phyloP scores from a whole-genome alignment of 2,797 vertebrate genomes.

The Macrochelys suwanniensis region DNA sequence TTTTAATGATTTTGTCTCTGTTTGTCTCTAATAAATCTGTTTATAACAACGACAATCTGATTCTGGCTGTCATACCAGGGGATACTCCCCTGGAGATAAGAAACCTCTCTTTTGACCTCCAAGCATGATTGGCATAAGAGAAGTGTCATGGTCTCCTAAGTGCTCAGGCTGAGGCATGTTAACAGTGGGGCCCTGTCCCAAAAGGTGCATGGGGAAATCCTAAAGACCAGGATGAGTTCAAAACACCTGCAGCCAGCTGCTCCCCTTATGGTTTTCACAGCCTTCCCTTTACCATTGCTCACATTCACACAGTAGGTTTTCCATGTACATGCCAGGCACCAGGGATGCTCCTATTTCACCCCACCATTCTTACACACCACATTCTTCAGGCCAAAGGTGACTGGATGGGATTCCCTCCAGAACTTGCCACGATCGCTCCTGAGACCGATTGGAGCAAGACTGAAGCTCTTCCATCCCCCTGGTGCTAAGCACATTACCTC shows the following conservation, averaged over 20 bases:
- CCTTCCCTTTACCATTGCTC: background rate
- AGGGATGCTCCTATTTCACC: background rate
- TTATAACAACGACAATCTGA: background rate
- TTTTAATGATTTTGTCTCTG: background rate
- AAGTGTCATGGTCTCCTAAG: background rate
- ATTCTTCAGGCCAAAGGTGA: background rate
- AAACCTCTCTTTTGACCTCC: background rate
- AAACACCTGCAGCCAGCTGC: background rate
- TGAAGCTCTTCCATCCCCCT: background rate
- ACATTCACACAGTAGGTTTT: background rate
- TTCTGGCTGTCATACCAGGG: background rate
- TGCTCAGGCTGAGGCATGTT: background rate
- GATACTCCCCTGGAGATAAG: background rate
- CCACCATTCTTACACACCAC: background rate
- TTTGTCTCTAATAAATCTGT: background rate
- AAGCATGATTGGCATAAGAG: background rate
- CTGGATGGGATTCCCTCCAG: background rate
- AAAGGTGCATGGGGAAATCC: background rate
- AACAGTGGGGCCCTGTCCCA: background rate
- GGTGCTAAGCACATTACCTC: background rate
- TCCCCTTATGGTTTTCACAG: background rate
- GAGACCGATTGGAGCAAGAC: background rate
- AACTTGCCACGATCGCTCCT: background rate
- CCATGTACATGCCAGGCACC: background rate
- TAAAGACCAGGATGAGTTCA: background rate